phyloP scores from a whole-genome alignment of 2,797 vertebrate genomes.

The Cirrhinus molitorella region DNA sequence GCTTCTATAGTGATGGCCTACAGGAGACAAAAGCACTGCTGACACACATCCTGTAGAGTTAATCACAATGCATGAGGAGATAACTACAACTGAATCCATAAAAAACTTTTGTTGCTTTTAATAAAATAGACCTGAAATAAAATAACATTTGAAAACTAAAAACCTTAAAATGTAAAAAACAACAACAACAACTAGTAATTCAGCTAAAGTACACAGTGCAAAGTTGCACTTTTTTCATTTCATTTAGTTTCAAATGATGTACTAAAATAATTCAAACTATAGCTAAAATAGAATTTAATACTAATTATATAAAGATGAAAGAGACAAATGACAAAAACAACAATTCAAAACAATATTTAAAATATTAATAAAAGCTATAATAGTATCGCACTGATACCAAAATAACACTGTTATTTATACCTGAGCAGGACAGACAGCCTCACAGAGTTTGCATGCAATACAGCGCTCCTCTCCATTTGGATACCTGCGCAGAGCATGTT shows the following conservation, averaged over 20 bases:
- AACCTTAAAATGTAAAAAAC: neutral
- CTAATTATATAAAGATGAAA: too few relatives aligned
- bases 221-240: too few relatives aligned
- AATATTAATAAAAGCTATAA: neutral
- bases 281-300: too few relatives aligned
- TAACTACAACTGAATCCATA: neutral
- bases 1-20: constrained; percentile 92
- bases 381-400: neutral
- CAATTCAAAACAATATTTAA: neutral
- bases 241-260: too few relatives aligned
- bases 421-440: constrained; percentile 93
- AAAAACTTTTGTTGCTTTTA: neutral
- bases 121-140: too few relatives aligned
- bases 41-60: neutral
- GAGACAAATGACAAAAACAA: too few relatives aligned
- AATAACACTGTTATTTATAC: constrained; percentile 66
- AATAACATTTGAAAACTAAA: neutral
- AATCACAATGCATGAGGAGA: neutral
- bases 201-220: too few relatives aligned
- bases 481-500: constrained; percentile 90
- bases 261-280: neutral
- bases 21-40: constrained; percentile 14
- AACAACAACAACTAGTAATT: too few relatives aligned
- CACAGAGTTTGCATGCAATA: constrained; percentile 94
- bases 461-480: constrained; percentile 92